Base-by-base conservation (phyloP, 1,140 invertebrate genomes). In the Dreissena rostriformis region DNA sequence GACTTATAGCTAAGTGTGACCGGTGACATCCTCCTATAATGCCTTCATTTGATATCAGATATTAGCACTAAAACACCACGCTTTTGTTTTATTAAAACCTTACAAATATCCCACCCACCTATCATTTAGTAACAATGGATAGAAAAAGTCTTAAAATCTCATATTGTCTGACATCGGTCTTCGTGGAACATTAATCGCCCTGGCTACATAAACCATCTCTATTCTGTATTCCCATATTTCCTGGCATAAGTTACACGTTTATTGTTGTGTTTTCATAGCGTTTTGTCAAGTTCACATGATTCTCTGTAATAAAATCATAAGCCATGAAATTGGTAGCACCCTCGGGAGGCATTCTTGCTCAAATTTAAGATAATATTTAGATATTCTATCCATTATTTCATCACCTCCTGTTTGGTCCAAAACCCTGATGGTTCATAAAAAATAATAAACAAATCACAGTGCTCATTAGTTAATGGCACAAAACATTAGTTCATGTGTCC, bases 221-320 rank as follows among this genome's bases (percentile, higher is more conserved):
- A 61, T n/a, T 61, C 22, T 61, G 57, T 10, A 71, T 49, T 53
- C 77, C 77, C 77, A 79, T 79, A 79, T 68, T 79, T 70, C 24
- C 66, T 52, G 52, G 22, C 51, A 67, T 66, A 61, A n/a, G 28
- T 71, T 66, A 15, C 67, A 71, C 77, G 70, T 79, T 79, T 79
- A 79, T 79, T 65, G 55, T 28, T 49, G 52, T n/a, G 29, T 79
- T 57, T 71, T 79, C 19, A 79, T 79, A 79, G 24, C 28, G 66
- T 79, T 79, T 79, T 24, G 39, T 49, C 55, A 49, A 26, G 51
- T 68, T 79, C 77, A 71, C 61, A 55, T 24, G n/a, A 14, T 74
- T 55, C 53, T 22, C n/a, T 57, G 80, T 75, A 82, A 82, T 82
- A 74, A 82, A 82, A 82, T 82, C 80, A 82, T 82, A 82, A 82